These are phyloP conservation scores for Salvelinus sp. DNA, from an alignment of 2,113 vertebrate species.

Conservation along the genomic window DNA sequence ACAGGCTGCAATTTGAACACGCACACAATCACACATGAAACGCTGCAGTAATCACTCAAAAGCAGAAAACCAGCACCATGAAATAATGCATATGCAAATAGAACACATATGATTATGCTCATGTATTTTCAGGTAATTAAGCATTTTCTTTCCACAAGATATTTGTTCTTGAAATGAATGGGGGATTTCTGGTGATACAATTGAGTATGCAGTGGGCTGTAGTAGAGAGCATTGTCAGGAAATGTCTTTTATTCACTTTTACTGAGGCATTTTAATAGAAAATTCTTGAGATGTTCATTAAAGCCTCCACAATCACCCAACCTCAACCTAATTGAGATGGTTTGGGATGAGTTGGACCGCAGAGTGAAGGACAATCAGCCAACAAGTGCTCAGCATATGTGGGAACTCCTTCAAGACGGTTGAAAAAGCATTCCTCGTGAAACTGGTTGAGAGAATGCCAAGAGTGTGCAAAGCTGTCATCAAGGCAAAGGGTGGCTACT, in stretches of 20 bases:
- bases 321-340: neutral
- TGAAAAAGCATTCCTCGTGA: too few relatives aligned
- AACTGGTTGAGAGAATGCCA: too few relatives aligned
- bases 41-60: slow-evolving; percentile 48
- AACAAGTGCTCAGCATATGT: too few relatives aligned
- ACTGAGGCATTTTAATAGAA: neutral
- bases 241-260: neutral
- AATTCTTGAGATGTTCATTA: neutral
- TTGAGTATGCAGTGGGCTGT: neutral
- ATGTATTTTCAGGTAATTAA: slow-evolving; percentile 25
- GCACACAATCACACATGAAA: slow-evolving; percentile 33
- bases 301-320: too few relatives aligned
- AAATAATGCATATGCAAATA: slow-evolving; percentile 52
- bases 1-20: slow-evolving; percentile 42
- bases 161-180: neutral
- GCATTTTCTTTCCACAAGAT: neutral
- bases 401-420: too few relatives aligned
- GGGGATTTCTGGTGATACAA: neutral
- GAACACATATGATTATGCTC: slow-evolving; percentile 44
- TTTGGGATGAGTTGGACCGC: too few relatives aligned
- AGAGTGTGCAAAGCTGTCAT: too few relatives aligned
- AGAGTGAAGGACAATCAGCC: too few relatives aligned
- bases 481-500: too few relatives aligned
- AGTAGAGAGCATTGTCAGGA: neutral
- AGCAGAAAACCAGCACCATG: slow-evolving; percentile 44